Conservation (phyloP, 2,797 vertebrate species). For the Gouania willdenowi region DNA sequence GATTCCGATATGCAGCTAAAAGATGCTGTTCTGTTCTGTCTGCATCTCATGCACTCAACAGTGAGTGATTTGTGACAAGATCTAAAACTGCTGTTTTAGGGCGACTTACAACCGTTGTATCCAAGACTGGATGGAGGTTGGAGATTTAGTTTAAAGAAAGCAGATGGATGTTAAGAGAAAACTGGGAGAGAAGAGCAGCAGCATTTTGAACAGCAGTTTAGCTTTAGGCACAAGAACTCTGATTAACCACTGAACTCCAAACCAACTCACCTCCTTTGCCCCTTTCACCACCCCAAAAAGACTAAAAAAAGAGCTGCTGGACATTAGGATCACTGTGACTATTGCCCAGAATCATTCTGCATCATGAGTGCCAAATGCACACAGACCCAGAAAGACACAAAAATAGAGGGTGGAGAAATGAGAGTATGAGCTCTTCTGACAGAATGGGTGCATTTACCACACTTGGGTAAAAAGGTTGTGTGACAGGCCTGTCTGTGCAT, state of each 20-base stretch:
- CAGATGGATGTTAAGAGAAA: slow-evolving; percentile 47
- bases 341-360: slow-evolving; percentile 40
- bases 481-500: slow-evolving; percentile 40
- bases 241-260: slow-evolving; percentile 29
- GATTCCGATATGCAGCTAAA: slow-evolving; percentile 34
- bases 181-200: slow-evolving; percentile 45
- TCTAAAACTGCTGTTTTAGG: slow-evolving; percentile 11
- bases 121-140: slow-evolving; percentile 20
- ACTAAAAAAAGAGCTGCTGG: slow-evolving; percentile 37
- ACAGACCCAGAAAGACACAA: slow-evolving; percentile 25
- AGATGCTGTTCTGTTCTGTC: slow-evolving; percentile 14
- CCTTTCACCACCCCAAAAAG: neutral
- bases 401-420: slow-evolving; percentile 10
- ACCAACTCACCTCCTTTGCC: neutral
- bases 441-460: slow-evolving; percentile 63
- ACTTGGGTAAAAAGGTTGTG: slow-evolving; percentile 42
- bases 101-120: slow-evolving; percentile 21
- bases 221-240: slow-evolving; percentile 51
- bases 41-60: slow-evolving; percentile 18
- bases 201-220: slow-evolving; percentile 64
- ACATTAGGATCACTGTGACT: slow-evolving; percentile 57
- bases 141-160: slow-evolving; percentile 29
- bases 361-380: slow-evolving; percentile 25
- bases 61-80: slow-evolving; percentile 23
- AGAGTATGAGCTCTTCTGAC: slow-evolving; percentile 51